Conservation (phyloP, 2,888 invertebrate species). For the Polymixis lichenea region DNA sequence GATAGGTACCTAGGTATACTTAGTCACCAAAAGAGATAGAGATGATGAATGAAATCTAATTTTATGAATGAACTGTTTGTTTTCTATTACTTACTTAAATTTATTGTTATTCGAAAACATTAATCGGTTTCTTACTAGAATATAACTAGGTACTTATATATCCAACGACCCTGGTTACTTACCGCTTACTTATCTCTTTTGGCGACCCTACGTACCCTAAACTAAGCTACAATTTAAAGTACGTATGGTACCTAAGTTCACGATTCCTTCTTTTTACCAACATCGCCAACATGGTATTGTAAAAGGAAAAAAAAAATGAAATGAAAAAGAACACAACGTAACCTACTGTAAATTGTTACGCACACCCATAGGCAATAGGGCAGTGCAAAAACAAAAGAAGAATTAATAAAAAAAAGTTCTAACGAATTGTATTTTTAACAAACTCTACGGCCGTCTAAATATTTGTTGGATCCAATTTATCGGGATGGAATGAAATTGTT, state of each 20-base stretch:
- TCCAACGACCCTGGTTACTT: too few species aligned
- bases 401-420: not conserved
- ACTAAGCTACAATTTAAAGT: not conserved
- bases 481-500: conserved; percentile 38
- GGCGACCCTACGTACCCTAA: not conserved
- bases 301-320: not conserved
- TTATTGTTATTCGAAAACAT: too few species aligned
- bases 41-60: too few species aligned
- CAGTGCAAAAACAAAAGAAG: not conserved
- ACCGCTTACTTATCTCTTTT: too few species aligned
- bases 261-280: not conserved
- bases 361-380: not conserved
- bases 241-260: not conserved
- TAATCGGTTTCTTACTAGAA: too few species aligned
- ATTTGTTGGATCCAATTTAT: conserved; percentile 43
- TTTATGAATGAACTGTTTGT: too few species aligned
- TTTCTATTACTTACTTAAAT: too few species aligned
- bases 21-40: too few species aligned
- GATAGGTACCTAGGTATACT: not conserved
- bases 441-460: conserved; percentile 27
- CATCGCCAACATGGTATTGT: too few species aligned
- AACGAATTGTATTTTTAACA: conserved; percentile 31
- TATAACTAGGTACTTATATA: too few species aligned
- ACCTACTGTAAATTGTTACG: not conserved
- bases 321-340: not conserved